Conservation (phyloP, 2,113 vertebrate genomes). For the Regulus satrapa region DNA sequence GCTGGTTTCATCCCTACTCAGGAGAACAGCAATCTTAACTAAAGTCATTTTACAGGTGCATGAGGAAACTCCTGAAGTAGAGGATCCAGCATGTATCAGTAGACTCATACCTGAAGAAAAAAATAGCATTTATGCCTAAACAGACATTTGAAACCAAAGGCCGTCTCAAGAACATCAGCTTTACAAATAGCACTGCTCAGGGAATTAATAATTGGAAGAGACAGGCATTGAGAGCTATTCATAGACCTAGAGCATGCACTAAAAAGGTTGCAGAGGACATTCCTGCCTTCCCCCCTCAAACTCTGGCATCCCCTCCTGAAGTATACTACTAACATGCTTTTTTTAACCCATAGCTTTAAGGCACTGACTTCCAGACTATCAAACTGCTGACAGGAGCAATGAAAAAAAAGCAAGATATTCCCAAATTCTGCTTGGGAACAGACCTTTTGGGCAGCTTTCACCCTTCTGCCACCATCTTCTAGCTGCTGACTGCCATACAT, state of each 20-base stretch:
- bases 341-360: background rate
- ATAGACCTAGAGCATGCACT: background rate
- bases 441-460: background rate
- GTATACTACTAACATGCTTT: background rate
- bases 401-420: background rate
- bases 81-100: background rate
- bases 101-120: background rate
- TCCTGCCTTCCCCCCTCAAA: background rate
- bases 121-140: background rate
- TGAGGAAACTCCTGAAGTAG: background rate
- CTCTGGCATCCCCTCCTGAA: background rate
- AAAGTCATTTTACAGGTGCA: background rate
- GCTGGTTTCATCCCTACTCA: background rate
- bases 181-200: background rate
- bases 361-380: background rate
- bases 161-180: background rate
- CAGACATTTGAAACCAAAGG: background rate
- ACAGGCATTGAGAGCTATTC: background rate
- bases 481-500: background rate
- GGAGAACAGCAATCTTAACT: background rate
- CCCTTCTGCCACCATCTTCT: background rate
- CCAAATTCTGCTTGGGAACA: background rate
- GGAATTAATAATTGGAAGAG: slow-evolving; percentile 6
- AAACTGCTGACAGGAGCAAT: background rate
- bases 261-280: background rate